Percentiles rank a stretch among this genome's conserved stretches.
These are phyloP conservation scores for Zosterops japonicus DNA, from an alignment of 2,113 vertebrate genomes.

Conservation along the genomic window DNA sequence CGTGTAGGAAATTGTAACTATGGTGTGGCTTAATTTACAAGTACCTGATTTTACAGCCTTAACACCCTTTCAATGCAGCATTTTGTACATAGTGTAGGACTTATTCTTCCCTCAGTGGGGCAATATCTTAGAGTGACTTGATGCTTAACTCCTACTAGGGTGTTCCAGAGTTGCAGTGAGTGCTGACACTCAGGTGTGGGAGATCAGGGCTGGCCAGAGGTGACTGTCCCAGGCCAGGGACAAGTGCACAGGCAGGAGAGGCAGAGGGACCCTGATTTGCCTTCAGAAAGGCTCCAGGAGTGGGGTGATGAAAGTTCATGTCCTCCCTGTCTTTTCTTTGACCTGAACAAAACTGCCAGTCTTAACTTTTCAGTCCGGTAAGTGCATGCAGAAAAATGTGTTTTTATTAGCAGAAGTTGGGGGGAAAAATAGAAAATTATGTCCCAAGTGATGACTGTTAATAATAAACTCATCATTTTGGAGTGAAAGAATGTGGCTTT, in stretches of 20 bases:
- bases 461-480: conserved; percentile 58
- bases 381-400: background rate
- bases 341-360: background rate
- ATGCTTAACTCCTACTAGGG: background rate
- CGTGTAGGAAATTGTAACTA: background rate
- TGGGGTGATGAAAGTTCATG: background rate
- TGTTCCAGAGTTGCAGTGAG: background rate
- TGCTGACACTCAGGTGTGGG: background rate
- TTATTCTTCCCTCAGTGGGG: background rate
- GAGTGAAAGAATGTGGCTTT: conserved; percentile 8
- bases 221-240: background rate
- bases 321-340: background rate
- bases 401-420: background rate
- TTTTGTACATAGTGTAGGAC: background rate
- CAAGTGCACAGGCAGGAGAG: background rate
- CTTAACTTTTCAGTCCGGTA: background rate
- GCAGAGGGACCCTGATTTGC: background rate
- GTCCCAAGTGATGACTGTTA: conserved; percentile 29
- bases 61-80: background rate
- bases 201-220: background rate
- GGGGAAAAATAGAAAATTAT: background rate
- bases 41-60: background rate
- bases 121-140: background rate
- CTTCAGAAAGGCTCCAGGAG: background rate
- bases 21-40: background rate